phyloP scores from a whole-genome alignment of 2,797 vertebrate species.

The Psittacula derbiana region DNA sequence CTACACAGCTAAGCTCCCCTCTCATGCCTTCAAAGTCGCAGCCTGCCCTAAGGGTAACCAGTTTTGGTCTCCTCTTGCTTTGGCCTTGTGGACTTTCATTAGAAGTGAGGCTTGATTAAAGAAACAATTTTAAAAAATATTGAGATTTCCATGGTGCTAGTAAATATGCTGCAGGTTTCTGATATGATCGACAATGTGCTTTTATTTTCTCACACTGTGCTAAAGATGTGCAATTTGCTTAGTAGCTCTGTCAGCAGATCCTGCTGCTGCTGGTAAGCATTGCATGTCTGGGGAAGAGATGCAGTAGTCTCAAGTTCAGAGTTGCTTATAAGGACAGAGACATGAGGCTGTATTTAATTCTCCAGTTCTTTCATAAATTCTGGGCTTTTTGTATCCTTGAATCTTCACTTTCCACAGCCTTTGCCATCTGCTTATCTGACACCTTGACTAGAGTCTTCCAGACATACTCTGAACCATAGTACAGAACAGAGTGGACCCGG shows the following conservation, averaged over 20 bases:
- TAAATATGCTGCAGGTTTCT: neutral
- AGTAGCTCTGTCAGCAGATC: neutral
- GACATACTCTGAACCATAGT: neutral
- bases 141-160: neutral
- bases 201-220: neutral
- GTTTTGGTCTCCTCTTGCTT: neutral
- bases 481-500: neutral
- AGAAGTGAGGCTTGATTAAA: neutral
- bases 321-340: neutral
- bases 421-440: neutral
- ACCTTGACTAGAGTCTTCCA: neutral
- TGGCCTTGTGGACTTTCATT: neutral
- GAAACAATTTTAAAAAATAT: neutral
- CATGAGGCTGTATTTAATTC: neutral
- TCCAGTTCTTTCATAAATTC: neutral
- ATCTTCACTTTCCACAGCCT: neutral
- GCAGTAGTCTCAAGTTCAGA: rapidly evolving
- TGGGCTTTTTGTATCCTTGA: neutral
- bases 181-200: neutral
- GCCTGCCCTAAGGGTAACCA: neutral
- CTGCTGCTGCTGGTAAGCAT: neutral
- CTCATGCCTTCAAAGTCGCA: rapidly evolving
- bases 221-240: neutral
- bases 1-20: neutral
- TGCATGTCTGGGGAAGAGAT: neutral